Percentiles rank a stretch among this genome's conserved stretches.
Conservation (phyloP, 2,113 vertebrate species). For the Epinephelus moara region DNA sequence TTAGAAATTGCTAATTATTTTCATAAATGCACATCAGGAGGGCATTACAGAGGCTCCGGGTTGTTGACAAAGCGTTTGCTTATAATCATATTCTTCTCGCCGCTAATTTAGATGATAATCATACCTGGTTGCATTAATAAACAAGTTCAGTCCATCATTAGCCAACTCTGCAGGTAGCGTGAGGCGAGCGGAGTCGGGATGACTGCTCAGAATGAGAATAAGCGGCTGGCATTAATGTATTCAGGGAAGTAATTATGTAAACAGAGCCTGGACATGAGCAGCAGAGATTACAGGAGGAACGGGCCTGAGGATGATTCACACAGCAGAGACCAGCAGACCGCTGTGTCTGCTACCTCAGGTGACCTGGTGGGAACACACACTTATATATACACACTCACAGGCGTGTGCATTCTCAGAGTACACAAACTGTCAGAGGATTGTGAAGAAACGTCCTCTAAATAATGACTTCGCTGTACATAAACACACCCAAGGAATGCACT, state of each 20-base stretch:
- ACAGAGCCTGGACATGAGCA: constrained; percentile 54
- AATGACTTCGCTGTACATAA: neutral
- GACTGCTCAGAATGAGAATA: constrained; percentile 55
- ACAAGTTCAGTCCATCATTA: constrained; percentile 50
- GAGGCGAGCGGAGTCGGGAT: constrained; percentile 28
- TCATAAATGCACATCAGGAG: constrained; percentile 44
- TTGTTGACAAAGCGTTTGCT: constrained; percentile 50
- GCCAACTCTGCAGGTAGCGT: constrained; percentile 28
- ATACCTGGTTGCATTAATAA: constrained; percentile 43
- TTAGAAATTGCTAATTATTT: constrained; percentile 46
- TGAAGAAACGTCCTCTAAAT: constrained; percentile 9
- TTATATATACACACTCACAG: constrained; percentile 12
- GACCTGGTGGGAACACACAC: constrained; percentile 53
- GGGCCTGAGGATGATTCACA: constrained; percentile 57
- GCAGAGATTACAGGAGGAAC: constrained; percentile 53
- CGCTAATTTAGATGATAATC: constrained; percentile 47
- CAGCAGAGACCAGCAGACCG: constrained; percentile 24
- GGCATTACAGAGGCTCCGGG: constrained; percentile 34
- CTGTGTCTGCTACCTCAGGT: constrained; percentile 63
- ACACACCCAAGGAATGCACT: constrained; percentile 10
- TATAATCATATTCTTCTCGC: constrained; percentile 20
- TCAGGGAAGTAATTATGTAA: constrained; percentile 72
- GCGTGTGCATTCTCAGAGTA: neutral
- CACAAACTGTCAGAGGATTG: constrained; percentile 19
- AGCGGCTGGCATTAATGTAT: constrained; percentile 53